phyloP scores from a whole-genome alignment of 2,797 vertebrate species.

The Danio aesculapii region DNA sequence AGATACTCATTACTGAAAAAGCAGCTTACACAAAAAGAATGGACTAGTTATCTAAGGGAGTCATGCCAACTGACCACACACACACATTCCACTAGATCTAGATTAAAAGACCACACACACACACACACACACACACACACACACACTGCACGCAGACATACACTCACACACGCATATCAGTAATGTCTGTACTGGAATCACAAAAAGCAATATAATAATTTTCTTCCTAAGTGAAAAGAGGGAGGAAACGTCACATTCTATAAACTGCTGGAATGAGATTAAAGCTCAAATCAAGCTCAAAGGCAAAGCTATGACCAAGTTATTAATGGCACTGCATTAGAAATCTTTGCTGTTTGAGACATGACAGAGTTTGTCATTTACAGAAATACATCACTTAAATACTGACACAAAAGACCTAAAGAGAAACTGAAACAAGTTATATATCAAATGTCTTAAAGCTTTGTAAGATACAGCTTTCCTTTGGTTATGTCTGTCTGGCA shows the following conservation, averaged over 20 bases:
- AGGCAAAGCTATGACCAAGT: neutral
- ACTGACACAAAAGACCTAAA: neutral
- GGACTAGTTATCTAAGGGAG: neutral
- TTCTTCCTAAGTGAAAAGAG: neutral
- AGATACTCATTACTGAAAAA: neutral
- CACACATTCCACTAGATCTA: conserved; percentile 21
- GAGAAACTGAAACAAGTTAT: conserved; percentile 52
- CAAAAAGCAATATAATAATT: neutral
- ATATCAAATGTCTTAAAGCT: conserved; percentile 50
- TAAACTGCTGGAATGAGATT: conserved; percentile 50
- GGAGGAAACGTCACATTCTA: conserved; percentile 50
- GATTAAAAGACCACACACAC: conserved; percentile 36
- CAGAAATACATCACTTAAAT: neutral
- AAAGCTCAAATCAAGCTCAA: conserved; percentile 36
- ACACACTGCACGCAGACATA: conserved; percentile 13
- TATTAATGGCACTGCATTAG: neutral
- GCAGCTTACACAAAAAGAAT: neutral
- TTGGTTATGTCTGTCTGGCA: conserved; percentile 65
- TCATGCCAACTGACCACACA: conserved; percentile 12
- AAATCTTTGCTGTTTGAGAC: neutral
- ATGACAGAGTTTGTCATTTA: neutral
- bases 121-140: neutral
- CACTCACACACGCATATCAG: neutral
- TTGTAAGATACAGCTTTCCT: conserved; percentile 57
- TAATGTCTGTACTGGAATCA: neutral